These are phyloP conservation scores for Norana najaformis DNA, from an alignment of 2,888 invertebrate genomes.

Conservation along the genomic window DNA sequence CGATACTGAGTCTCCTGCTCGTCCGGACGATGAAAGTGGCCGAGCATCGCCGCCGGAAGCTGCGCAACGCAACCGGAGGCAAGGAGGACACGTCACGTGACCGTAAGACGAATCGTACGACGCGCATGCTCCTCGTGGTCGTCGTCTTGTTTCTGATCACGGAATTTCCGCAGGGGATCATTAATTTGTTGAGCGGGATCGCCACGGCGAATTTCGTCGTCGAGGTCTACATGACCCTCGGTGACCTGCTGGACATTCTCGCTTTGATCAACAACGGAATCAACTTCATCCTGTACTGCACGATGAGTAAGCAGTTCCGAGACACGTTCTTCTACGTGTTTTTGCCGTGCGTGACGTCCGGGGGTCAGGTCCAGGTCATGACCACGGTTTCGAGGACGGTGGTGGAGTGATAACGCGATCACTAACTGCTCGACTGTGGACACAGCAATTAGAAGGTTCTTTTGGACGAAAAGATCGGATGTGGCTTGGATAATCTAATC, in stretches of 20 bases:
- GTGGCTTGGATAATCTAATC: too few relatives aligned
- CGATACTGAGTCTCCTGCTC: constrained; percentile 68
- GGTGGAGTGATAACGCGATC: neutral
- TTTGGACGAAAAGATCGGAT: too few relatives aligned
- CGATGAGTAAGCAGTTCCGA: constrained; percentile 91
- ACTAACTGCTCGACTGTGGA: too few relatives aligned
- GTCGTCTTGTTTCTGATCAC: constrained; percentile 85
- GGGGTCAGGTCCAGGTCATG: neutral
- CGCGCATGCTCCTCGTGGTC: constrained; percentile 84
- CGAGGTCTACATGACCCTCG: constrained; percentile 67
- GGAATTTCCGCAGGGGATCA: constrained; percentile 80
- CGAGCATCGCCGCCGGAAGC: constrained; percentile 53
- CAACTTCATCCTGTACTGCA: constrained; percentile 89
- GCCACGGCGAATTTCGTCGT: constrained; percentile 70
- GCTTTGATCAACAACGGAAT: constrained; percentile 88
- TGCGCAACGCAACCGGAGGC: constrained; percentile 39
- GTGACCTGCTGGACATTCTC: constrained; percentile 84
- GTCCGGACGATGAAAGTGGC: constrained; percentile 62
- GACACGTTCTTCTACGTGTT: constrained; percentile 59
- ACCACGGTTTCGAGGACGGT: neutral
- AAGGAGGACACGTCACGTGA: constrained; percentile 48
- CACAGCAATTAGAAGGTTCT: too few relatives aligned
- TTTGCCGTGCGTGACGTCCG: neutral
- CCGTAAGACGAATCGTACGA: constrained; percentile 72
- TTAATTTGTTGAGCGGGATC: constrained; percentile 76